These are phyloP conservation scores for Percina caprodes DNA, from an alignment of 2,113 vertebrate species.

Conservation along the genomic window DNA sequence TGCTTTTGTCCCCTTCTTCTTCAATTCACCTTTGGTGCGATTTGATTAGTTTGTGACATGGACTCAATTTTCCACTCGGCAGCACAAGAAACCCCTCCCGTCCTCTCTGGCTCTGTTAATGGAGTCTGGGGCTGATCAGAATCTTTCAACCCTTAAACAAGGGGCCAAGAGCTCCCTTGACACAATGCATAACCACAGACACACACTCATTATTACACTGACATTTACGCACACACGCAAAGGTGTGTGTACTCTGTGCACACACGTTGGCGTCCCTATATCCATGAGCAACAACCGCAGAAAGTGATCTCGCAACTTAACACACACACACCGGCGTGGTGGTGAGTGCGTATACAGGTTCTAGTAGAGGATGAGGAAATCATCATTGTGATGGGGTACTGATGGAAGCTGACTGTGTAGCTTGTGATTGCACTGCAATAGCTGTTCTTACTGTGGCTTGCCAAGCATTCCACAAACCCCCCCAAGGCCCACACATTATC, in stretches of 20 bases:
- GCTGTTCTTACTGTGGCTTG: conserved; percentile 41
- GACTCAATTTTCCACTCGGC: conserved; percentile 83
- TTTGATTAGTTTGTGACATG: conserved; percentile 83
- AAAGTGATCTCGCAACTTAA: conserved; percentile 41
- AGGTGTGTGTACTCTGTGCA: not conserved
- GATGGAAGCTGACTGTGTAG: conserved; percentile 45
- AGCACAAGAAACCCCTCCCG: conserved; percentile 73
- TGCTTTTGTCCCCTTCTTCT: conserved; percentile 34
- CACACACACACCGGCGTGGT: not conserved
- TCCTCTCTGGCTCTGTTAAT: conserved; percentile 62
- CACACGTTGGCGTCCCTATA: conserved; percentile 16
- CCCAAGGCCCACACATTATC: conserved; percentile 22
- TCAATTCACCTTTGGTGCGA: conserved; percentile 64
- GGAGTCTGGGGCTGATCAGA: conserved; percentile 68
- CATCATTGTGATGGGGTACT: conserved; percentile 51
- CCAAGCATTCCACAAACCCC: conserved; percentile 59
- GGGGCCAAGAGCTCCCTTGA: conserved; percentile 54
- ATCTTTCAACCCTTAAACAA: conserved; percentile 73
- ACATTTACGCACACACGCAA: conserved; percentile 36
- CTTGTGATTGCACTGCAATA: conserved; percentile 54
- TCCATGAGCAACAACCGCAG: conserved; percentile 3
- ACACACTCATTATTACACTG: conserved; percentile 27
- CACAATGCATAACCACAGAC: conserved; percentile 13
- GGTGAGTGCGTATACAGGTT: conserved; percentile 28
- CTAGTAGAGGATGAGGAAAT: conserved; percentile 62